Evolutionary conservation across 2,888 invertebrate genomes (phyloP).

Genomic region (Strigamia transsilvanica): DNA sequence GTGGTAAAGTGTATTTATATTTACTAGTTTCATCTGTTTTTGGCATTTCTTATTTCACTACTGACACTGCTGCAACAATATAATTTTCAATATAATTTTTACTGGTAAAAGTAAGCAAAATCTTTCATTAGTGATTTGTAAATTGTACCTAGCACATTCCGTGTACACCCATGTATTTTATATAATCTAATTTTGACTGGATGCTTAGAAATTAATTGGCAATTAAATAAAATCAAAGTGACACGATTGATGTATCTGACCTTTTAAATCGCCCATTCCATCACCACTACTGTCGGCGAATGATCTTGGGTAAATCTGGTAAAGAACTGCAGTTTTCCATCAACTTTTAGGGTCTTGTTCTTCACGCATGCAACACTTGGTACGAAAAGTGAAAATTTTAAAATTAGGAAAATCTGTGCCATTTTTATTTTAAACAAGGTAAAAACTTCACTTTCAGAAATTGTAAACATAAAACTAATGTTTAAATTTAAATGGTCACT

Average conservation of each 20-base stretch:
- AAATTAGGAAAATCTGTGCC: neutral
- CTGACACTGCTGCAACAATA: slow-evolving; percentile 20
- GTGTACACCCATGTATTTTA: slow-evolving; percentile 75
- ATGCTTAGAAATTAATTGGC: slow-evolving; percentile 31
- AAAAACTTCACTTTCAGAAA: too few relatives aligned
- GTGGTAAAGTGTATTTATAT: too few relatives aligned
- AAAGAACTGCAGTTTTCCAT: slow-evolving; percentile 24
- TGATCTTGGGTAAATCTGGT: slow-evolving; percentile 50
- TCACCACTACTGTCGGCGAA: slow-evolving; percentile 15
- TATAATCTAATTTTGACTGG: slow-evolving; percentile 66
- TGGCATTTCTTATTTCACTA: neutral
- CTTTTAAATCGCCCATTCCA: slow-evolving; percentile 17
- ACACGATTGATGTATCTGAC: neutral
- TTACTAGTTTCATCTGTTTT: slow-evolving; percentile 40
- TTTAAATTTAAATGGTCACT: too few relatives aligned
- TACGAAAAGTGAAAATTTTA: neutral
- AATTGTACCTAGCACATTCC: slow-evolving; percentile 85
- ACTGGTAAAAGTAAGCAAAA: slow-evolving; percentile 87
- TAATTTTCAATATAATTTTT: too few relatives aligned
- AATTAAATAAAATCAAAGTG: neutral
- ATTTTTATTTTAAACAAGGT: neutral
- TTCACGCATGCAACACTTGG: neutral
- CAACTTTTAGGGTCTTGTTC: neutral
- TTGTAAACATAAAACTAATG: too few relatives aligned
- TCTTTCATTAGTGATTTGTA: slow-evolving; percentile 84